These are phyloP conservation scores for Atta cephalotes DNA, from an alignment of 1,140 invertebrate species.

Conservation along the genomic window DNA sequence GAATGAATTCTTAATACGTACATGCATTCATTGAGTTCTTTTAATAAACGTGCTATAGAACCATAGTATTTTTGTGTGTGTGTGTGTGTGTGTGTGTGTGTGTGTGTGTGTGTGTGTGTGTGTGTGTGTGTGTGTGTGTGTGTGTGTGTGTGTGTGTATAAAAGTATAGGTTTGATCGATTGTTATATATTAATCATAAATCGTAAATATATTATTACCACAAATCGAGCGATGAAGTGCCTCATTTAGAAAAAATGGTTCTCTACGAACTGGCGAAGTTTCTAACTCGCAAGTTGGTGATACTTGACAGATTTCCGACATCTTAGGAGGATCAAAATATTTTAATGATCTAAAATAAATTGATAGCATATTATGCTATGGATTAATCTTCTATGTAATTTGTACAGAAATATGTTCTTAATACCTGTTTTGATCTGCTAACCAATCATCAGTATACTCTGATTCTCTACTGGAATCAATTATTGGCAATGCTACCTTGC, in stretches of 20 bases:
- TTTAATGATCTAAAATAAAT: constrained; percentile 50
- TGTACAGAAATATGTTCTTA: too few relatives aligned
- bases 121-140: too few relatives aligned
- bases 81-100: too few relatives aligned
- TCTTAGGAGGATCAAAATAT: constrained; percentile 60
- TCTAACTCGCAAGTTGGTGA: constrained; percentile 24
- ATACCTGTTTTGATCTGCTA: constrained; percentile 39
- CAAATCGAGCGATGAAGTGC: constrained; percentile 64
- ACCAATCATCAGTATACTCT: constrained; percentile 44
- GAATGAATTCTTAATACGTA: not conserved
- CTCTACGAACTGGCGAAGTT: constrained; percentile 26
- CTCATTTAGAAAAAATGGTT: constrained; percentile 68
- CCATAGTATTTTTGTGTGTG: not conserved
- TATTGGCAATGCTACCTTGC: constrained; percentile 46
- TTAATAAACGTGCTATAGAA: not conserved
- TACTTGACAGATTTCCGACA: constrained; percentile 46
- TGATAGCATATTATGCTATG: not conserved
- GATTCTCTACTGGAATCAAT: constrained; percentile 26
- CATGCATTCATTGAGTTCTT: not conserved
- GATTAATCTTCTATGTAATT: not conserved
- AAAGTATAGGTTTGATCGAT: not conserved
- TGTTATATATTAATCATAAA: constrained; percentile 6
- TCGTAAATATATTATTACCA: constrained; percentile 59
- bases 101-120: too few relatives aligned
- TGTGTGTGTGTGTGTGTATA: too few relatives aligned